Percentiles rank a stretch among this genome's conserved stretches.
Evolutionary conservation across 64 coral and sea anemone genomes (phyloP).

Genomic region (Stichodactyla mertensii): DNA sequence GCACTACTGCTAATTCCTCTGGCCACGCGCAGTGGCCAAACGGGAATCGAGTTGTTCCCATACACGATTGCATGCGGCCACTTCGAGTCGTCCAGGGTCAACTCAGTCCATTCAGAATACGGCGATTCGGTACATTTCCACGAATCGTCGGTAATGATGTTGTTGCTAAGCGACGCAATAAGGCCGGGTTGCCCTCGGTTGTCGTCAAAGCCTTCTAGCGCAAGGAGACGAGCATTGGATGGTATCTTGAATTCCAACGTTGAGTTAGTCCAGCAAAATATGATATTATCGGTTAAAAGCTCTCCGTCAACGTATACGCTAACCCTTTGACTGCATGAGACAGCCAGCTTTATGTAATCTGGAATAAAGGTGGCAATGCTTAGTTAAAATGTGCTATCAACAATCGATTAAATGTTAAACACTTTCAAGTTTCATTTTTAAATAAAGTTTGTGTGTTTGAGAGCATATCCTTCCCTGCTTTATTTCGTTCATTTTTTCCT

Average conservation of each 20-base stretch:
- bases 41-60: slow-evolving; percentile 3
- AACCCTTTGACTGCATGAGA: slow-evolving; percentile 13
- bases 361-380: too few relatives aligned
- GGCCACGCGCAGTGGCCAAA: background rate
- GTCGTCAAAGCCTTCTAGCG: slow-evolving; percentile 5
- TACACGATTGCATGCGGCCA: slow-evolving; percentile 8
- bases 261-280: background rate
- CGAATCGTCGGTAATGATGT: slow-evolving; percentile 16
- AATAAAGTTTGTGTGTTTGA: too few relatives aligned
- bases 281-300: background rate
- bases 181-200: background rate
- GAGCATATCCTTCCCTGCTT: too few relatives aligned
- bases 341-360: background rate
- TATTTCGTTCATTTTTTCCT: too few relatives aligned
- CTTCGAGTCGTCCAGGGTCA: background rate
- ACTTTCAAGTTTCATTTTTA: too few relatives aligned
- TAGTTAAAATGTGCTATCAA: too few relatives aligned
- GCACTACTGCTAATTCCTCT: background rate
- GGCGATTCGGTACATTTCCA: slow-evolving; percentile 15
- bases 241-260: background rate
- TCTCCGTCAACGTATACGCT: slow-evolving; percentile 20
- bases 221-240: slow-evolving; percentile 5
- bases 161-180: slow-evolving; percentile 39
- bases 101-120: background rate
- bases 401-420: too few relatives aligned